Percentiles rank a stretch among this genome's conserved stretches.
phyloP scores from a whole-genome alignment of 2,113 vertebrate species.

The Albula goreensis region DNA sequence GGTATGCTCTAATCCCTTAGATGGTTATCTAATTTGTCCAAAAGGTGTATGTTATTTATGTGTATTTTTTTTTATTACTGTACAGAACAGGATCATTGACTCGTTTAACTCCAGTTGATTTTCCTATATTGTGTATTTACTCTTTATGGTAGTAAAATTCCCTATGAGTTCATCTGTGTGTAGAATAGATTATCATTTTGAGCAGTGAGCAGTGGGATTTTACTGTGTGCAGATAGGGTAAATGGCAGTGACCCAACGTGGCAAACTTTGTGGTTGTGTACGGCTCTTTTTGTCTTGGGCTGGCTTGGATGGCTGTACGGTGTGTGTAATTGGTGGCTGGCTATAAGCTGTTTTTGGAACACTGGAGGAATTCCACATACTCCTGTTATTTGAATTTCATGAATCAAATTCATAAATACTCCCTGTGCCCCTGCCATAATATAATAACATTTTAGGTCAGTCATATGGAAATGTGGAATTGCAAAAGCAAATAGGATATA shows the following conservation, averaged over 20 bases:
- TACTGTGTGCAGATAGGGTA: background rate
- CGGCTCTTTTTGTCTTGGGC: background rate
- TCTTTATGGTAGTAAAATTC: no score
- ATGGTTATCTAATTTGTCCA: background rate
- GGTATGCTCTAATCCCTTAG: background rate
- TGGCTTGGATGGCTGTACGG: no score
- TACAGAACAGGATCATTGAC: background rate
- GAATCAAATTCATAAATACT: background rate
- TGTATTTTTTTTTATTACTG: background rate
- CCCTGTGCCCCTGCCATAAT: no score
- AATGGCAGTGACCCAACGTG: background rate
- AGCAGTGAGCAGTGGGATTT: background rate
- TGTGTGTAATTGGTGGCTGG: no score
- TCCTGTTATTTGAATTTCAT: background rate
- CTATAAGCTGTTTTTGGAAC: background rate
- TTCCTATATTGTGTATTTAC: background rate
- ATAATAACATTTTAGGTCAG: no score
- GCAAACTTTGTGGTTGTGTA: background rate
- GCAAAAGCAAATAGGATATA: no score
- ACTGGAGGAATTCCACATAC: conserved; percentile 49
- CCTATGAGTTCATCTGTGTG: no score
- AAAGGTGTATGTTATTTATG: background rate
- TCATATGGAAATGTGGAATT: no score
- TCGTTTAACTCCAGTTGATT: background rate
- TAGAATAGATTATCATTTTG: background rate